Evolutionary conservation across 2,888 invertebrate genomes (phyloP).

Genomic region (Brassicogethes aeneus): DNA sequence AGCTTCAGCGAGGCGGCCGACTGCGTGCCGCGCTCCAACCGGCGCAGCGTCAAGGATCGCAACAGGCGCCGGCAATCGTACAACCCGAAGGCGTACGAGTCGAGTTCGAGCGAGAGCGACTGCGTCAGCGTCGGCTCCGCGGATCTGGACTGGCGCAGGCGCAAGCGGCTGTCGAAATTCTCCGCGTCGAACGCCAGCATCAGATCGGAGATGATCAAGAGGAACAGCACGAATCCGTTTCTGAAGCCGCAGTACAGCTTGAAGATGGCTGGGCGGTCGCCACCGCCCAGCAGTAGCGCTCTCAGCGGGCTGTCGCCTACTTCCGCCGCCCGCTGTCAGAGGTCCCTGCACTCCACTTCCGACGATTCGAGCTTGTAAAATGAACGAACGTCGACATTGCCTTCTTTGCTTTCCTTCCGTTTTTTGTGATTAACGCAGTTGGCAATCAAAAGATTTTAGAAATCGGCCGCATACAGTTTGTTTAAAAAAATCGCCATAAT

Average conservation of each 20-base stretch:
- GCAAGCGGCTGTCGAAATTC: constrained; percentile 33
- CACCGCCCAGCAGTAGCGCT: constrained; percentile 47
- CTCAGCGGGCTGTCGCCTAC: constrained; percentile 49
- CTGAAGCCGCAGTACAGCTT: constrained; percentile 38
- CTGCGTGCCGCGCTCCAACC: constrained; percentile 25
- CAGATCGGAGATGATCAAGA: constrained; percentile 35
- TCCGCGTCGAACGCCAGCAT: constrained; percentile 38
- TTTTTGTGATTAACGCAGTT: no score
- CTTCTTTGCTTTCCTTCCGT: no score
- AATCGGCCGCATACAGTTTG: no score
- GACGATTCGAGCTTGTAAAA: constrained; percentile 38
- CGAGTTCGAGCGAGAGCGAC: constrained; percentile 46
- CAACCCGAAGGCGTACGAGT: constrained; percentile 48
- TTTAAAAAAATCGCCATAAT: no score
- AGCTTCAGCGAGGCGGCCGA: constrained; percentile 26
- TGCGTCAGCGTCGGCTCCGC: constrained; percentile 39
- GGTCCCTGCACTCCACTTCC: constrained; percentile 28
- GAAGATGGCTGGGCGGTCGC: constrained; percentile 42
- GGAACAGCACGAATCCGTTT: constrained; percentile 29
- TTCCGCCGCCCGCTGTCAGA: constrained; percentile 36
- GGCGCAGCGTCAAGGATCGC: constrained; percentile 46
- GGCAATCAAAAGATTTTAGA: no score
- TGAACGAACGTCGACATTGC: no score
- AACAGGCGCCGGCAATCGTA: constrained; percentile 48
- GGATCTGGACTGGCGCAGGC: constrained; percentile 38